phyloP scores from a whole-genome alignment of 2,888 invertebrate genomes.

The Drosophila ezoana region DNA sequence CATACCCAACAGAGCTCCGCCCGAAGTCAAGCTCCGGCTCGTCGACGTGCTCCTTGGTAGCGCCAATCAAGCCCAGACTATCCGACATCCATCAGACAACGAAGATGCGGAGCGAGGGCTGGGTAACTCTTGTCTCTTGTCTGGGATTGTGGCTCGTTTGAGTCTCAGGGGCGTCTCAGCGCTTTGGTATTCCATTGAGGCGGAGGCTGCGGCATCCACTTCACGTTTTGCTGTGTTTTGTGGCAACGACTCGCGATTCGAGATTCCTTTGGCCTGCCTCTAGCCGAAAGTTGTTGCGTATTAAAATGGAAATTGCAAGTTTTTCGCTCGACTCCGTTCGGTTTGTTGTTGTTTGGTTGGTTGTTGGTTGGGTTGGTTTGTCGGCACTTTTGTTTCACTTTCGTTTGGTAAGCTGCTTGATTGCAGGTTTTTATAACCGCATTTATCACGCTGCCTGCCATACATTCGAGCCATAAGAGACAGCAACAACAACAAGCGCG shows the following conservation, averaged over 20 bases:
- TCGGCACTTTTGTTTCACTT: slow-evolving; percentile 78
- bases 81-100: slow-evolving; percentile 45
- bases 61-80: slow-evolving; percentile 47
- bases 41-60: slow-evolving; percentile 23
- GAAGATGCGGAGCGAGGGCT: slow-evolving; percentile 4
- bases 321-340: slow-evolving; percentile 49
- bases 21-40: slow-evolving; percentile 22
- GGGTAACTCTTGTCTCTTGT: slow-evolving; percentile 7
- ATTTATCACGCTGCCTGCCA: slow-evolving; percentile 75
- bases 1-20: slow-evolving; percentile 45
- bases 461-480: slow-evolving; percentile 62
- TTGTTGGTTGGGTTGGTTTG: slow-evolving; percentile 26
- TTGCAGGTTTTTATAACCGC: slow-evolving; percentile 74
- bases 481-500: slow-evolving; percentile 23
- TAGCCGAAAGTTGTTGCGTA: slow-evolving; percentile 78
- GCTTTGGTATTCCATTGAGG: slow-evolving; percentile 59
- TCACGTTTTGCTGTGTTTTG: slow-evolving; percentile 37
- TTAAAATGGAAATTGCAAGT: slow-evolving; percentile 80
- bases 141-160: slow-evolving; percentile 33
- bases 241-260: slow-evolving; percentile 14
- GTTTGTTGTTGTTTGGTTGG: slow-evolving; percentile 19
- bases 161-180: slow-evolving; percentile 57
- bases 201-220: slow-evolving; percentile 20
- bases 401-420: slow-evolving; percentile 70
- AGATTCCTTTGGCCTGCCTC: slow-evolving; percentile 53